phyloP scores from a whole-genome alignment of 2,113 vertebrate genomes.

The Charadrius vociferus region DNA sequence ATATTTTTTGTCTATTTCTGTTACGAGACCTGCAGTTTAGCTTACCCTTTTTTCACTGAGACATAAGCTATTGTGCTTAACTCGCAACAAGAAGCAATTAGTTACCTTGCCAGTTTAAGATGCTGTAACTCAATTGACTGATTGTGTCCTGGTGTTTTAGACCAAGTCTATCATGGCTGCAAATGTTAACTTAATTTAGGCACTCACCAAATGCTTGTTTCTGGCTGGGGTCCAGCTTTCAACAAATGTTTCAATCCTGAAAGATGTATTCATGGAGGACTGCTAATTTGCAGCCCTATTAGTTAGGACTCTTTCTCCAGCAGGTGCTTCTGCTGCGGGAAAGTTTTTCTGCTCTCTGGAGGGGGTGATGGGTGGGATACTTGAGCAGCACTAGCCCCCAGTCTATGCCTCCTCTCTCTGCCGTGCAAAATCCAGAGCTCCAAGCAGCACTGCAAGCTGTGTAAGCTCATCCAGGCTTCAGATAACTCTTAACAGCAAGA shows the following conservation, averaged over 20 bases:
- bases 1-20: not conserved
- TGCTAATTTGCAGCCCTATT: constrained; percentile 39
- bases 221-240: constrained; percentile 45
- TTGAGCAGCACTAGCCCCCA: not conserved
- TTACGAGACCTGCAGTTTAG: not conserved
- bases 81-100: constrained; percentile 1
- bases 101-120: constrained; percentile 45
- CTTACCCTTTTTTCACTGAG: not conserved
- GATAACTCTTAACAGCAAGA: not conserved
- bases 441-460: not conserved
- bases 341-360: not conserved
- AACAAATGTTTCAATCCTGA: constrained; percentile 40
- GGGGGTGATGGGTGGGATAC: not conserved
- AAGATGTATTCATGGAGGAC: constrained; percentile 11
- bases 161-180: constrained; percentile 55
- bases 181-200: constrained; percentile 59
- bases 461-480: not conserved
- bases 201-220: constrained; percentile 45
- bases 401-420: rapidly evolving
- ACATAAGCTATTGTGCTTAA: not conserved
- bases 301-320: not conserved
- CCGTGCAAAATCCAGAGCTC: not conserved
- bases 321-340: not conserved
- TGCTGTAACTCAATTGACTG: constrained; percentile 27
- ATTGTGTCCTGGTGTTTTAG: constrained; percentile 43